Evolutionary conservation across 2,113 vertebrate genomes (phyloP).

Genomic region (Pycnonotus jocosus): DNA sequence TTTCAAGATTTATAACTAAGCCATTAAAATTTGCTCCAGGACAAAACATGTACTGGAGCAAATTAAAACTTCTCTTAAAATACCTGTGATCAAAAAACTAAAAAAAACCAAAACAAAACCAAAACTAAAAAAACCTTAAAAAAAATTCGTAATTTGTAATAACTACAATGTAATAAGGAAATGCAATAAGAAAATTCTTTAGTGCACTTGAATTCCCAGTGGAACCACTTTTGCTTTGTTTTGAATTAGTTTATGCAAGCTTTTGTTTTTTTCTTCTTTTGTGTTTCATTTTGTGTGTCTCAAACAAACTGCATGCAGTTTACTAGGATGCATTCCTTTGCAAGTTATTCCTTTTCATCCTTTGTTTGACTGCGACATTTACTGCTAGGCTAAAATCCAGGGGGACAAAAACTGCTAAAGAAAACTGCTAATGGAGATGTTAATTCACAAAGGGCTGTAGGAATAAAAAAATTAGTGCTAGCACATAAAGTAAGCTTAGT

Average conservation of each 20-base stretch:
- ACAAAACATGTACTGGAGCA: not conserved
- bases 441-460: not conserved
- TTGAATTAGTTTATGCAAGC: conserved; percentile 23
- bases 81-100: not conserved
- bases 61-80: conserved; percentile 13
- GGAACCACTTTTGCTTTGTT: not conserved
- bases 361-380: conserved; percentile 22
- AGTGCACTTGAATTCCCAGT: not conserved
- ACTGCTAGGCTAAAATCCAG: not conserved
- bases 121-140: not conserved
- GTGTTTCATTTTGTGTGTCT: conserved; percentile 2
- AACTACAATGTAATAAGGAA: not conserved
- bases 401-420: not conserved
- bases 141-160: not conserved
- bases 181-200: not conserved
- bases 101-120: not conserved
- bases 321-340: not conserved
- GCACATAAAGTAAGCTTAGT: not conserved
- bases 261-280: conserved; percentile 15
- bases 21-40: conserved; percentile 13
- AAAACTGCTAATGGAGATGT: not conserved
- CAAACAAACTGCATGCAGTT: conserved; percentile 15
- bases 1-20: conserved; percentile 16
- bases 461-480: not conserved
- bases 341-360: conserved; percentile 14